phyloP scores from a whole-genome alignment of 1,140 invertebrate species.

The Drosophila orena region DNA sequence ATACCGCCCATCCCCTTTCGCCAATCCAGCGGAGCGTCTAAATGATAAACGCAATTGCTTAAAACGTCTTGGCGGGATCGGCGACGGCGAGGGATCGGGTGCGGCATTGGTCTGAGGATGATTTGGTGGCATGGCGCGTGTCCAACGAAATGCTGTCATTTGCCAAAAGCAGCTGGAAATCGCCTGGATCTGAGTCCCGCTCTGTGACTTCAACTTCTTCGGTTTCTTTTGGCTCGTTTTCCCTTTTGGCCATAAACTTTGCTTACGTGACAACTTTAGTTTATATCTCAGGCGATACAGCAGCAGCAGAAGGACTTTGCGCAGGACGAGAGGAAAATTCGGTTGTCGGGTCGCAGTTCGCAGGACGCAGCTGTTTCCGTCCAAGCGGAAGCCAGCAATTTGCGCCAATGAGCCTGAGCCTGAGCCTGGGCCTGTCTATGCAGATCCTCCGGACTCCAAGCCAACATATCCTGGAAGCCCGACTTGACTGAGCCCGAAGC shows the following conservation, averaged over 20 bases:
- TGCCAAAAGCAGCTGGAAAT: constrained; percentile 67
- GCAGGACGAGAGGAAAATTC: constrained; percentile 9
- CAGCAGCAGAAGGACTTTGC: constrained; percentile 35
- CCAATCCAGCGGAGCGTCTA: constrained; percentile 45
- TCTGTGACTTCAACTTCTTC: constrained; percentile 29
- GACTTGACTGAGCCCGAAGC: not conserved
- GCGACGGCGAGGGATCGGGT: not conserved
- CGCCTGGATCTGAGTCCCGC: constrained; percentile 30
- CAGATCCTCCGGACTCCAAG: constrained; percentile 1
- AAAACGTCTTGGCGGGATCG: constrained; percentile 31
- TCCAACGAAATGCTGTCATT: constrained; percentile 72
- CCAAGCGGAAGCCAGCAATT: constrained; percentile 48
- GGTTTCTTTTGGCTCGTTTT: constrained; percentile 43
- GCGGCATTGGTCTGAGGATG: constrained; percentile 55
- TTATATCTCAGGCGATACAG: constrained; percentile 72
- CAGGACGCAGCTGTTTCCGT: constrained; percentile 16
- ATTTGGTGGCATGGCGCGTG: constrained; percentile 80
- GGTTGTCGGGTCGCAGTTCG: not conserved
- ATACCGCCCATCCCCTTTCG: not conserved
- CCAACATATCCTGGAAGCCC: not conserved
- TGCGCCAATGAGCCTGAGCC: constrained; percentile 40
- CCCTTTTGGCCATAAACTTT: constrained; percentile 76
- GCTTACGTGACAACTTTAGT: constrained; percentile 82
- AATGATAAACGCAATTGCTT: constrained; percentile 74
- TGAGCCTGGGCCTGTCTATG: constrained; percentile 13